Evolutionary conservation across 2,797 vertebrate genomes (phyloP).

Genomic region (Pteronotus mesoamericanus): DNA sequence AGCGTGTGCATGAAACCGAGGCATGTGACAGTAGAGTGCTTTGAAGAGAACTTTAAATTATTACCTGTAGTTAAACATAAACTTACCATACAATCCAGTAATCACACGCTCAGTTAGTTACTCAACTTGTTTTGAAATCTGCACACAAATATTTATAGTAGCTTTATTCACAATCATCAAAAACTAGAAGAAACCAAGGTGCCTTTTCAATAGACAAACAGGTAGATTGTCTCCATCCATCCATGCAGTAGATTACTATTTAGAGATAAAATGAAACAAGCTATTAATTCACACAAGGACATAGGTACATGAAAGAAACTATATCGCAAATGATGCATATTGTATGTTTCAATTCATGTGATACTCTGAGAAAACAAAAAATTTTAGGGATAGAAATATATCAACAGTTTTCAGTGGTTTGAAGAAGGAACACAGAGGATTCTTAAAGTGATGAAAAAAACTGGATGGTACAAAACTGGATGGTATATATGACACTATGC

Average conservation of each 20-base stretch:
- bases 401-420: background rate
- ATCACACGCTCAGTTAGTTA: background rate
- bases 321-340: background rate
- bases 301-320: background rate
- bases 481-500: background rate
- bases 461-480: background rate
- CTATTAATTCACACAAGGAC: background rate
- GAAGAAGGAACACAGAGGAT: background rate
- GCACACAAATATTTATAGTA: background rate
- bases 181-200: background rate
- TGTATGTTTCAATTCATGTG: background rate
- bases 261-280: background rate
- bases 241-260: background rate
- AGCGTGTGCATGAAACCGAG: background rate
- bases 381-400: background rate
- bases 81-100: background rate
- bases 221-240: background rate
- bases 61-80: background rate
- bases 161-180: background rate
- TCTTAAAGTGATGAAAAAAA: background rate
- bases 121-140: background rate
- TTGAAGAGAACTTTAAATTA: background rate
- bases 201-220: background rate
- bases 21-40: background rate
- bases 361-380: background rate